Evolutionary conservation across 2,113 vertebrate species (phyloP).

Genomic region (Aphyosemion australe): DNA sequence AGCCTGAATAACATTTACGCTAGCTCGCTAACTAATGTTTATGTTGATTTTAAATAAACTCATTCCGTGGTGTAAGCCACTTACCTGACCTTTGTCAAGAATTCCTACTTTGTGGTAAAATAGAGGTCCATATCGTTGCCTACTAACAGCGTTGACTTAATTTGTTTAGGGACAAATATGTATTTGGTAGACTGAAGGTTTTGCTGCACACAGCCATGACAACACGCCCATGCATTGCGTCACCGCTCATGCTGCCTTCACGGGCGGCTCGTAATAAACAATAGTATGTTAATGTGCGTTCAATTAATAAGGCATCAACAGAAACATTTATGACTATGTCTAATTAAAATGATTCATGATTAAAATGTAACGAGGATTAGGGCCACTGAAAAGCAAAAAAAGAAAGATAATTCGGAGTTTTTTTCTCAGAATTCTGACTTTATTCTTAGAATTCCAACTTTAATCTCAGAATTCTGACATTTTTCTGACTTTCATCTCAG

Average conservation of each 20-base stretch:
- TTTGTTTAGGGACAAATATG: constrained; percentile 45
- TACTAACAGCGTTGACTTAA: constrained; percentile 30
- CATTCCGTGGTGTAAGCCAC: constrained; percentile 21
- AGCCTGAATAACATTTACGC: constrained; percentile 45
- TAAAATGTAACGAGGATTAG: background rate
- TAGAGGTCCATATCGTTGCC: constrained; percentile 38
- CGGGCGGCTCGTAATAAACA: constrained; percentile 33
- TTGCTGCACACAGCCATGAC: constrained; percentile 62
- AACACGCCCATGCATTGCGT: constrained; percentile 74
- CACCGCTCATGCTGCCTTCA: constrained; percentile 60
- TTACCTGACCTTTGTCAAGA: constrained; percentile 46
- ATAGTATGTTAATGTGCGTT: background rate
- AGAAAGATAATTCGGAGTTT: too few relatives aligned
- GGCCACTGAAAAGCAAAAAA: too few relatives aligned
- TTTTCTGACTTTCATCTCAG: too few relatives aligned
- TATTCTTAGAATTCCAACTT: too few relatives aligned
- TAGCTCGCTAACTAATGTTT: constrained; percentile 65
- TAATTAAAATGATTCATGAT: too few relatives aligned
- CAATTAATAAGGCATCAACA: background rate
- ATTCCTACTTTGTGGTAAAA: constrained; percentile 27
- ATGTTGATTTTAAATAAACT: constrained; percentile 19
- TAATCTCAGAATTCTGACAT: too few relatives aligned
- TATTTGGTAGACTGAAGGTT: constrained; percentile 38
- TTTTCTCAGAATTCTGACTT: too few relatives aligned
- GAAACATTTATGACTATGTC: too few relatives aligned